A percentile compares a stretch with the other conserved stretches of the same genome.
Evolutionary conservation across 2,113 vertebrate species (phyloP).

Genomic region (Seriola rivoliana): DNA sequence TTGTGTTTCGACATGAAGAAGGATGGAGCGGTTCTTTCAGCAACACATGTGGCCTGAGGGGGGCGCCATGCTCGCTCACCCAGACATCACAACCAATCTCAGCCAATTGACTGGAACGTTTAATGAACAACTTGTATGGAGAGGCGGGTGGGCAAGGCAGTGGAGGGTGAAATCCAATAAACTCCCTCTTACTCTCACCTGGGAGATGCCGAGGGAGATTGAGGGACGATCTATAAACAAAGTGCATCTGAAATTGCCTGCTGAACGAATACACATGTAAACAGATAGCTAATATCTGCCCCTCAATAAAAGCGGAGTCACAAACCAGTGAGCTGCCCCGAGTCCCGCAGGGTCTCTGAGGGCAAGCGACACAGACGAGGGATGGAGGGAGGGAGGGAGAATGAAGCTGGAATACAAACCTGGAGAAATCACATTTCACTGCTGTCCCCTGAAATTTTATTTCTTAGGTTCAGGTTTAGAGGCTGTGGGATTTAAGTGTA

Average conservation of each 20-base stretch:
- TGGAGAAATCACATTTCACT: constrained; percentile 43
- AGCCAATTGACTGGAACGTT: constrained; percentile 81
- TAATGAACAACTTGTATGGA: constrained; percentile 80
- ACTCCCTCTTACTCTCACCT: constrained; percentile 74
- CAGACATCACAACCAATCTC: constrained; percentile 75
- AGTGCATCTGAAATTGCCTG: constrained; percentile 77
- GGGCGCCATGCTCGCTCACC: constrained; percentile 66
- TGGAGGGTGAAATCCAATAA: constrained; percentile 84
- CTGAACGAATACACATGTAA: constrained; percentile 81
- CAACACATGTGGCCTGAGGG: constrained; percentile 56
- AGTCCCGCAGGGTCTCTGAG: constrained; percentile 44
- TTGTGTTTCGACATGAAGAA: constrained; percentile 34
- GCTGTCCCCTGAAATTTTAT: constrained; percentile 6
- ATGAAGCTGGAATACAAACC: constrained; percentile 9
- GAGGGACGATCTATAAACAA: constrained; percentile 80
- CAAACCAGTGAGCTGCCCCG: constrained; percentile 66
- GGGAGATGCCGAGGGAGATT: constrained; percentile 65
- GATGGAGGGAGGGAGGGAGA: constrained; percentile 24
- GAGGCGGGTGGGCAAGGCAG: constrained; percentile 62
- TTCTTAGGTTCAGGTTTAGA: neutral
- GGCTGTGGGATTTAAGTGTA: neutral
- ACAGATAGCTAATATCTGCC: constrained; percentile 81
- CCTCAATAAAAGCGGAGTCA: constrained; percentile 77
- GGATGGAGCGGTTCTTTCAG: constrained; percentile 45
- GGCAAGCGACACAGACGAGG: constrained; percentile 19